Conservation (phyloP, 2,113 vertebrate species). For the Pterophyllum scalare region DNA sequence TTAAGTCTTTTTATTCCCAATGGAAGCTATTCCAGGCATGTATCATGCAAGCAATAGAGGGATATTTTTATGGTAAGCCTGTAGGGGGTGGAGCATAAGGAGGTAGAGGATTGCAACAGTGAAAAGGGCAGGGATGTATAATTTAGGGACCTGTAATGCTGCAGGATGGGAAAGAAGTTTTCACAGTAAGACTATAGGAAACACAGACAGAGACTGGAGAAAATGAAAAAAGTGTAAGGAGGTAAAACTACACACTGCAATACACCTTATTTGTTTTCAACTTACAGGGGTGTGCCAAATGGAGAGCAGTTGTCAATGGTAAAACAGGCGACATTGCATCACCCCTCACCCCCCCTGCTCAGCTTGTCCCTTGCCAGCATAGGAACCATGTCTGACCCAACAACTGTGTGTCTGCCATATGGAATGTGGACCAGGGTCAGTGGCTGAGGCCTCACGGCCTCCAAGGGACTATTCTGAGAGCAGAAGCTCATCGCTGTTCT, state of each 20-base stretch:
- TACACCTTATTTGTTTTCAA: constrained; percentile 34
- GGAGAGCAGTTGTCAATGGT: constrained; percentile 63
- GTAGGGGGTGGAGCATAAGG: constrained; percentile 4
- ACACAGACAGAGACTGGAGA: not conserved
- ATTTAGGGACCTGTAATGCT: constrained; percentile 22
- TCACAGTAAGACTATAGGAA: not conserved
- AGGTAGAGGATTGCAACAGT: constrained; percentile 20
- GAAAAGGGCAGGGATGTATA: constrained; percentile 26
- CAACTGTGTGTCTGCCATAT: constrained; percentile 80
- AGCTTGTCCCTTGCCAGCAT: constrained; percentile 62
- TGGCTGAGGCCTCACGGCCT: constrained; percentile 70
- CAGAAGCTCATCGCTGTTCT: constrained; percentile 79
- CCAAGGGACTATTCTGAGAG: constrained; percentile 80
- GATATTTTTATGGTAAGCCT: constrained; percentile 67
- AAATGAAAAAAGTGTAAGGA: not conserved
- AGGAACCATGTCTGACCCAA: constrained; percentile 76
- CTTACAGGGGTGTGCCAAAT: constrained; percentile 60
- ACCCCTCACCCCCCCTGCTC: constrained; percentile 21
- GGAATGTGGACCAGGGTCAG: constrained; percentile 78
- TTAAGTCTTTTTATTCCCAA: constrained; percentile 80
- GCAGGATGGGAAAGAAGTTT: constrained; percentile 10
- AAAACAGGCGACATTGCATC: constrained; percentile 72
- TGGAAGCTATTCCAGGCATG: constrained; percentile 83
- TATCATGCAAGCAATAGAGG: constrained; percentile 74
- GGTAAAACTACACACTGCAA: constrained; percentile 13